Conservation (phyloP, 2,113 vertebrate species). For the Chaetops frenatus region DNA sequence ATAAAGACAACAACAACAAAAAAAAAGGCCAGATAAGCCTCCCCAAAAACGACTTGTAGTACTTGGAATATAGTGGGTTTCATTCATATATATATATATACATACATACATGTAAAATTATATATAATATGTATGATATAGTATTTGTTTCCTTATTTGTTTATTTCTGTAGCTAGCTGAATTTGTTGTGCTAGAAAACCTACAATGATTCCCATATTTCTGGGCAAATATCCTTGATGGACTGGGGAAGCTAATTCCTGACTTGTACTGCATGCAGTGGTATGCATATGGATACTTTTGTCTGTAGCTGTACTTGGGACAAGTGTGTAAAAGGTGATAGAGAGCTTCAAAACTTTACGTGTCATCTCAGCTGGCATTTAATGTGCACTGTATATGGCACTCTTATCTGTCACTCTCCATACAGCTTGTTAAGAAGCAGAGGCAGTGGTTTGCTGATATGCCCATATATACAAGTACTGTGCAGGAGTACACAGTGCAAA, state of each 20-base stretch:
- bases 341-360: neutral
- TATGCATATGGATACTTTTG: neutral
- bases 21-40: slow-evolving; percentile 24
- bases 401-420: neutral
- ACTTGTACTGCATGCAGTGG: neutral
- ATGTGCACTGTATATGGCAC: neutral
- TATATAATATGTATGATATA: neutral
- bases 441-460: neutral
- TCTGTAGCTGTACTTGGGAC: neutral
- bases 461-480: neutral
- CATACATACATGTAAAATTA: neutral
- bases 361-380: neutral
- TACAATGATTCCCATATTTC: neutral
- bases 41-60: neutral
- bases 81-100: neutral
- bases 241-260: neutral
- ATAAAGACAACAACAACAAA: slow-evolving; percentile 20
- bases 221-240: neutral
- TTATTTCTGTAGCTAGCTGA: neutral
- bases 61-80: neutral
- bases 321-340: neutral
- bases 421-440: neutral
- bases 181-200: neutral
- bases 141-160: neutral
- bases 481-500: neutral